phyloP scores from a whole-genome alignment of 2,888 invertebrate species.

The Saturnia pavonia region DNA sequence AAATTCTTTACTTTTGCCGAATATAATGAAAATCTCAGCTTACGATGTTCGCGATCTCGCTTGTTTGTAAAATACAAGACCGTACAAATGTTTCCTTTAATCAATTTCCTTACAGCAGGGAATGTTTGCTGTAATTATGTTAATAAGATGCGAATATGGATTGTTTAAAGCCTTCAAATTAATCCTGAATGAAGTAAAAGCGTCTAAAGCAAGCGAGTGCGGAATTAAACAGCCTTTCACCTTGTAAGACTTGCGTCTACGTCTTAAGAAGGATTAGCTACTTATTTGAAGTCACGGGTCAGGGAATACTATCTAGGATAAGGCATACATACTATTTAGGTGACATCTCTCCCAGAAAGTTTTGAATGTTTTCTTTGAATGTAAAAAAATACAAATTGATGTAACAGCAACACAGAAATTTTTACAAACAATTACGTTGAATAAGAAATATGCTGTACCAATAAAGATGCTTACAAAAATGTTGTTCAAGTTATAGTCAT shows the following conservation, averaged over 20 bases:
- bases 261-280: conserved; percentile 52
- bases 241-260: conserved; percentile 33
- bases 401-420: not conserved
- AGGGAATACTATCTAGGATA: conserved; percentile 41
- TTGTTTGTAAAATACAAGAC: conserved; percentile 11
- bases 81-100: not conserved
- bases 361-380: no score
- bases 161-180: conserved; percentile 39
- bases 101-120: not conserved
- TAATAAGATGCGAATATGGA: conserved; percentile 36
- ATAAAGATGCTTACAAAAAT: conserved; percentile 34
- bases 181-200: conserved; percentile 37
- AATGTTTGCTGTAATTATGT: conserved; percentile 30
- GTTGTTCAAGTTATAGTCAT: conserved; percentile 39
- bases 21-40: not conserved
- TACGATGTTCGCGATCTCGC: not conserved
- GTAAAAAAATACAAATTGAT: no score
- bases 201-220: conserved; percentile 30
- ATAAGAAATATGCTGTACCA: not conserved
- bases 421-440: not conserved
- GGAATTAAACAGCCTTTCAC: conserved; percentile 62
- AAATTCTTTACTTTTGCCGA: not conserved
- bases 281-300: conserved; percentile 61
- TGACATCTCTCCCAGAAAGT: not conserved
- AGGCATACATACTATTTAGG: conserved; percentile 21